Evolutionary conservation across 2,888 invertebrate genomes (phyloP).

Genomic region (Lapara coniferarum): DNA sequence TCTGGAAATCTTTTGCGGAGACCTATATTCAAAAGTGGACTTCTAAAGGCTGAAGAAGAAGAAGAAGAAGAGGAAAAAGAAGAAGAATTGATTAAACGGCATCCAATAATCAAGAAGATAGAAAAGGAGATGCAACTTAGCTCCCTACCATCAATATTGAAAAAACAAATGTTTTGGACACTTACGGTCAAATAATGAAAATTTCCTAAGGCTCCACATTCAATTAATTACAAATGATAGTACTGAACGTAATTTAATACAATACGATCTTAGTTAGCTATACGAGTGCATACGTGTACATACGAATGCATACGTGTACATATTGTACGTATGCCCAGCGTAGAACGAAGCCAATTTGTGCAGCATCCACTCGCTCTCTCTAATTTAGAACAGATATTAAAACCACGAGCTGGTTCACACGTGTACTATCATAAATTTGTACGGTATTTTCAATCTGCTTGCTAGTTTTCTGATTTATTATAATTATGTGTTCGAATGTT

Average conservation of each 20-base stretch:
- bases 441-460: conserved; percentile 18
- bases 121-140: no score
- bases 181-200: no score
- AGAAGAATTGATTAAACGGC: no score
- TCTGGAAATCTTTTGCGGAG: no score
- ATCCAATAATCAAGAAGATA: no score
- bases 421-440: conserved; percentile 57
- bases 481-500: conserved; percentile 14
- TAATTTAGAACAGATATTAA: conserved; percentile 73
- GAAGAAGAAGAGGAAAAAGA: no score
- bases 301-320: background rate
- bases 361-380: conserved; percentile 49
- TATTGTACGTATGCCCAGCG: conserved; percentile 23
- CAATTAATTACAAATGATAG: no score
- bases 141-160: no score
- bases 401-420: conserved; percentile 63
- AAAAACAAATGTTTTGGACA: no score
- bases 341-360: conserved; percentile 46
- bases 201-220: no score
- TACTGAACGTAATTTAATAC: background rate
- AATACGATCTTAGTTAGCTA: background rate
- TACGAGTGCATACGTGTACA: background rate
- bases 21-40: no score
- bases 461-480: conserved; percentile 20
- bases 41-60: no score